Evolutionary conservation across 2,797 vertebrate species (phyloP), one percentile per base, ranked within the genome.

Genomic region (Melanogrammus aeglefinus): DNA sequence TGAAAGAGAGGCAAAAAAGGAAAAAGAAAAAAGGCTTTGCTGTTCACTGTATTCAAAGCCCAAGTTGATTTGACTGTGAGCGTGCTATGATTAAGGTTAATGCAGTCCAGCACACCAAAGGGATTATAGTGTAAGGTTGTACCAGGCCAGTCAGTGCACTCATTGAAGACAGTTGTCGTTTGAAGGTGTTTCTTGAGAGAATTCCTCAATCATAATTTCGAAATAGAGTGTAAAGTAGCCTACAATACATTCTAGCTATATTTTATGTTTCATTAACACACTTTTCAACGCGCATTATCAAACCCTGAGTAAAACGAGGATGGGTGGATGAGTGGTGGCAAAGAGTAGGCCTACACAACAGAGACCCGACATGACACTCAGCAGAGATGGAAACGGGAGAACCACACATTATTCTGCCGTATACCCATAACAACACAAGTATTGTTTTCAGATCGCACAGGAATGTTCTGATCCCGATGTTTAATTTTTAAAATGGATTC

Each of bases 1-100:
- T 72, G 79, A 81, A 88, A 90, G 90, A 89, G 35, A 47, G 70
- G 41, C 7, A 35, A 51, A 47, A 78, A 24, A 27, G 57, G 29
- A 63, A 73, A 63, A 57, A 21, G 18, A 2, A n/a, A 24, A n/a
- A 6, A 63, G n/a, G 63, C 63, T 27, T 24, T 69, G n/a, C 63
- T 69, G 63, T 69, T 27, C 63, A 4, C 10, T 10, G 63, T 9
- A 69, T 69, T 69, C 63, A 69, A 27, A 69, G n/a, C 63, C 63
- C n/a, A 63, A 63, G 21, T 69, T 27, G 27, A 27, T 69, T 69
- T 69, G 57, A n/a, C 24, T 24, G 21, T 9, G 21, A 63, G 57
- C 18, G 57, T 63, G 57, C 24, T 63, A 63, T 63, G n/a, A 63
- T 63, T 63, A 1, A 63, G 3, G 21, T 63, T 63, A 63, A n/a